phyloP scores from a whole-genome alignment of 2,113 vertebrate species.

The Ptychochromis oligacanthus region DNA sequence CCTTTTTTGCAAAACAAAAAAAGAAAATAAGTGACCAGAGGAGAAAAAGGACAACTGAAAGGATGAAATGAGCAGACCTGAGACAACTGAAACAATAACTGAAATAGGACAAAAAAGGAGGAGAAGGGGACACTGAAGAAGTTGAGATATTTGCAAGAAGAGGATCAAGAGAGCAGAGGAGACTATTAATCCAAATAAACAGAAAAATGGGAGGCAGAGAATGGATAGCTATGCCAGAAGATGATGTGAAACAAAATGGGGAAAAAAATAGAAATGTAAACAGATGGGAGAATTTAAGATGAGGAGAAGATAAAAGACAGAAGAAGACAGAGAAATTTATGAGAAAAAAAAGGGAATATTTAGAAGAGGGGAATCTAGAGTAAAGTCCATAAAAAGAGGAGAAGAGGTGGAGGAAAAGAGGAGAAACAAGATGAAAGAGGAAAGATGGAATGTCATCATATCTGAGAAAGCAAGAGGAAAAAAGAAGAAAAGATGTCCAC shows the following conservation, averaged over 20 bases:
- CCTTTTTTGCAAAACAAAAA: neutral
- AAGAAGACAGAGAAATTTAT: neutral
- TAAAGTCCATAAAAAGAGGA: neutral
- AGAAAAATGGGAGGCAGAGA: neutral
- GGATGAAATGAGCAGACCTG: neutral
- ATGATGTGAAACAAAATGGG: neutral
- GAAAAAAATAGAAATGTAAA: slow-evolving; percentile 3
- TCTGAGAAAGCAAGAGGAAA: neutral
- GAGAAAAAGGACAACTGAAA: neutral
- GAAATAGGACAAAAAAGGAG: neutral
- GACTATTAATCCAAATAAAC: neutral
- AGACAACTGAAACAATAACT: neutral
- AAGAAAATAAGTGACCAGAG: neutral
- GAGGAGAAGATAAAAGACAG: neutral
- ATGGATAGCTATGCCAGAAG: neutral
- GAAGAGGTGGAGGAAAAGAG: neutral
- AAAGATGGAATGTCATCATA: neutral
- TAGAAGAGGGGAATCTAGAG: neutral
- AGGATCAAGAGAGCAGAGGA: neutral
- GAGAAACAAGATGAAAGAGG: neutral
- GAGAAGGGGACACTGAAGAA: neutral
- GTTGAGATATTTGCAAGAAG: neutral
- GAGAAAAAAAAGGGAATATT: neutral
- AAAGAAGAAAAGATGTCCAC: neutral
- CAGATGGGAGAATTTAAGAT: slow-evolving; percentile 2